These are phyloP conservation scores for Argopecten irradians DNA, from an alignment of 1,140 invertebrate species.

Conservation along the genomic window DNA sequence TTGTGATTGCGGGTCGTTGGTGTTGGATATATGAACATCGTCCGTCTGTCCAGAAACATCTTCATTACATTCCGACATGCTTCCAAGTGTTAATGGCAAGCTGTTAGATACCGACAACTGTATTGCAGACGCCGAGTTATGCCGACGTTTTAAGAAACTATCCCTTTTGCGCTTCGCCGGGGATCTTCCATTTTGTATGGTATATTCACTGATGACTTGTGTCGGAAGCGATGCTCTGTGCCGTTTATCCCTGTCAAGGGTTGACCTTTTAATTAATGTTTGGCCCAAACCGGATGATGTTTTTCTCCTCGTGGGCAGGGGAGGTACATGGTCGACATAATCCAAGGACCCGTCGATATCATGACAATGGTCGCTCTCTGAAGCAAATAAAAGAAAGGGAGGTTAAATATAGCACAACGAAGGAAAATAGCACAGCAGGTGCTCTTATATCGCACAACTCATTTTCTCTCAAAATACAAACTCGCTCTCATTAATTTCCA, in stretches of 20 bases:
- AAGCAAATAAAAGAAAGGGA: neutral
- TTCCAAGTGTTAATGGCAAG: neutral
- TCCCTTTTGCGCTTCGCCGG: neutral
- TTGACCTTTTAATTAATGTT: neutral
- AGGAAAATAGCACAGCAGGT: neutral
- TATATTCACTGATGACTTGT: neutral
- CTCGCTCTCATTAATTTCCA: neutral
- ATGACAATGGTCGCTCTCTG: slow-evolving; percentile 13
- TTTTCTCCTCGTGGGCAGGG: neutral
- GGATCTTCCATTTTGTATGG: neutral
- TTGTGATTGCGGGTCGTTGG: neutral
- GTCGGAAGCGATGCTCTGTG: slow-evolving; percentile 1
- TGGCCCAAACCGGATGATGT: neutral
- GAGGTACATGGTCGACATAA: neutral
- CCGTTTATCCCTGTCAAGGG: neutral
- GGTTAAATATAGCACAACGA: neutral
- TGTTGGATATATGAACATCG: neutral
- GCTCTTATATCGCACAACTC: neutral
- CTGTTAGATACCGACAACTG: neutral
- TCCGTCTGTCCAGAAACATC: neutral
- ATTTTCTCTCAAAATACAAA: neutral
- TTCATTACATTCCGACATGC: neutral
- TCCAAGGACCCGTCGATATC: neutral
- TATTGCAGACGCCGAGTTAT: neutral
- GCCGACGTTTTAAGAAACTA: neutral